Evolutionary conservation across 1,140 invertebrate species (phyloP), one percentile per base, ranked within the genome.

Genomic region (Berghia stephanieae): DNA sequence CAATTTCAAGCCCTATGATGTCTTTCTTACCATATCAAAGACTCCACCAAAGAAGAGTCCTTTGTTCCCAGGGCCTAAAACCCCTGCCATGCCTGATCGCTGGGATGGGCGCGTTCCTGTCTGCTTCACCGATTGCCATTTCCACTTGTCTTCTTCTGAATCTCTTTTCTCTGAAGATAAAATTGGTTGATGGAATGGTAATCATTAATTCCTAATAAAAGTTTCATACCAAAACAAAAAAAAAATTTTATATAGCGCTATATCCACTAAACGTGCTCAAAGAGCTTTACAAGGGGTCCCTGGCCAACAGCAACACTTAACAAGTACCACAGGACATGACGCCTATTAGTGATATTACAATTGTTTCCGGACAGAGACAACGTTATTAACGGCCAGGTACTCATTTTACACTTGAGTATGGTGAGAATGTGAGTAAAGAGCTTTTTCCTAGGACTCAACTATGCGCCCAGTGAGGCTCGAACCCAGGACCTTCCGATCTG

Each of bases 1-100:
- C 21, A 6, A 4, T 67, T 4, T 18, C 34, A 24, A 66, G 34
- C 63, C 18, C 6, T 34, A 2, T n/a, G n/a, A n/a, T 57, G 13
- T 18, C 27, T 3, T 55, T 68, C 70, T 71, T 78, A 89, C 88
- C 83, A 87, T 81, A 83, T 90, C 95, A 91, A 93, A 92, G 38
- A 96, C 95, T 6, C 95, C 95, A 46, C 95, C 94, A 91, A 94
- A 95, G 13, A 94, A 89, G 73, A 94, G 93, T 0, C 93, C 94
- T 66, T 91, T 91, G 78, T 92, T 92, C 90, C 89, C 78, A 92
- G 88, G 24, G 91, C 84, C n/a, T n/a, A n/a, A n/a, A 69, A 79
- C 86, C 43, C 89, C 86, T 38, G 92, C 89, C 81, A 93, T 91
- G 77, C 94, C 93, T 85, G 94, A 94, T 18, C 95, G 89, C 1